Evolutionary conservation across 2,797 vertebrate genomes (phyloP).

Genomic region (Graptemys geographica): DNA sequence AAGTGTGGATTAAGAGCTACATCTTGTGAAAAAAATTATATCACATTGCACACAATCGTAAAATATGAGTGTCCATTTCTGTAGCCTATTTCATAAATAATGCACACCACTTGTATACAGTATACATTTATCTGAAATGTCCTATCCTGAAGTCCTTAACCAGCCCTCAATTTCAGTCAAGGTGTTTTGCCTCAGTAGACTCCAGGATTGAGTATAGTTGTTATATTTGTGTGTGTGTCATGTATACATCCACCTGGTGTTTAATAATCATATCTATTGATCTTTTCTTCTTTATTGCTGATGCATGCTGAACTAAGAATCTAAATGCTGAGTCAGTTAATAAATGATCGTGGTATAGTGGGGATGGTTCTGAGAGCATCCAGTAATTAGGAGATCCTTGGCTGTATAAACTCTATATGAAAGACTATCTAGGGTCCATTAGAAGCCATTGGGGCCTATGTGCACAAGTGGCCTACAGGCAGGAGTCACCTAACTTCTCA

Average conservation of each 20-base stretch:
- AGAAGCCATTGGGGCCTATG: not conserved
- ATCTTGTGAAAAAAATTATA: not conserved
- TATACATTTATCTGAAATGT: not conserved
- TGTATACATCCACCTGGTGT: not conserved
- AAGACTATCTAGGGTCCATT: not conserved
- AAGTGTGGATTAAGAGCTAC: not conserved
- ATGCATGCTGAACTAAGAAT: not conserved
- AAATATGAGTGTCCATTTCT: not conserved
- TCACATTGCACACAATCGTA: not conserved
- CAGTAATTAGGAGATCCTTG: not conserved
- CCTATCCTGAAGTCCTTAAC: not conserved
- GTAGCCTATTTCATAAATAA: not conserved
- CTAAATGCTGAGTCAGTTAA: not conserved
- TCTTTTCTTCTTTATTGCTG: not conserved
- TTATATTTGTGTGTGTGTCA: not conserved
- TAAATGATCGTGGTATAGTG: not conserved
- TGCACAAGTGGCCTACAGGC: not conserved
- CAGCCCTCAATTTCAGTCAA: not conserved
- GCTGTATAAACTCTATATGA: not conserved
- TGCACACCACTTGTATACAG: not conserved
- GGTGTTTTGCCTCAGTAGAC: not conserved
- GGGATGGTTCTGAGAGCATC: not conserved
- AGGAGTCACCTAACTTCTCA: not conserved
- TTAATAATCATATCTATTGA: not conserved
- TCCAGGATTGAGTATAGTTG: not conserved